Base-by-base conservation (phyloP, 1,140 invertebrate genomes). In the Drosophila rufa region DNA sequence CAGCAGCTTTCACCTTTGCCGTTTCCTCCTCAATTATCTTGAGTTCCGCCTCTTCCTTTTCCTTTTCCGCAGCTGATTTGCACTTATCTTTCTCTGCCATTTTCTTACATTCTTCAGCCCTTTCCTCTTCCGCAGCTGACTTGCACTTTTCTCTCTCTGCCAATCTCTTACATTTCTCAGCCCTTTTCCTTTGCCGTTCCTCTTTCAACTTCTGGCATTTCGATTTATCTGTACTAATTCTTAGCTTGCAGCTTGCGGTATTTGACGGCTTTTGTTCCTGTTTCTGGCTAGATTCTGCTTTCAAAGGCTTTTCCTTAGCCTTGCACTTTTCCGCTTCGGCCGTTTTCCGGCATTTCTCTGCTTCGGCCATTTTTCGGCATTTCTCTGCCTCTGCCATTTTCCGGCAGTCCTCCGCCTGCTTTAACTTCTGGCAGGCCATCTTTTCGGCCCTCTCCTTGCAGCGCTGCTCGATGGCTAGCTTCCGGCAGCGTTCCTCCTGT, bases 381-480 rank as follows among this genome's bases (percentile, higher is more conserved):
- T 50, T 12, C 4, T 50, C 65, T 8, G 22, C 50, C n/a, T 30
- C 27, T 1, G 5, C 27, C 27, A 30, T 27, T 45, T 42, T 40
- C 4, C 11, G 12, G 11, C 46, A 59, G 2, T 71, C 12, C 3
- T 36, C 46, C 7, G 25, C 22, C n/a, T 59, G 8, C n/a, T 67
- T 30, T 9, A 22, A 33, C 22, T 55, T 69, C 8, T 46, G n/a
- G 33, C 62, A 42, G 2, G 8, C 12, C 36, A 69, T 12, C 19
- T 40, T 36, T 22, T 58, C 25, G 14, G 69, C 51, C 8, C 3
- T 27, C n/a, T 48, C 27, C 12, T 58, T 75, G 68, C 70, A 74
- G 22, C 25, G 40, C 46, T 70, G 17, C 11, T 55, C 40, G 12
- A 33, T 2, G 0, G 33, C 64, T 15, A 70, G 8, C 17, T 45